A percentile compares a stretch with the other conserved stretches of the same genome.
These are phyloP conservation scores for Ranitomeya imitator DNA, from an alignment of 2,113 vertebrate species.

Conservation along the genomic window DNA sequence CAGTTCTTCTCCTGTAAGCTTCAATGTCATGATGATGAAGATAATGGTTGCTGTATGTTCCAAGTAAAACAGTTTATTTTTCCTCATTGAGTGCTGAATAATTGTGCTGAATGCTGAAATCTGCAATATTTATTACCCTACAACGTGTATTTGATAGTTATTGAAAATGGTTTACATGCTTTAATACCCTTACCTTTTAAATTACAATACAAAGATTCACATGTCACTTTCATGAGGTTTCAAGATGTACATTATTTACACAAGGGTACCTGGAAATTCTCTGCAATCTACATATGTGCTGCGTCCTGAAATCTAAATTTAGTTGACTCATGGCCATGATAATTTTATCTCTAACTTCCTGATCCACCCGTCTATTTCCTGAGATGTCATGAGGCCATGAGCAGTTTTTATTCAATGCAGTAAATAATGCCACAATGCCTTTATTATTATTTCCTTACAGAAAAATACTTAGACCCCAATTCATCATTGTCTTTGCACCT, in stretches of 20 bases:
- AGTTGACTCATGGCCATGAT: too few species aligned
- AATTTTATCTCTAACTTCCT: not conserved
- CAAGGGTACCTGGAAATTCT: not conserved
- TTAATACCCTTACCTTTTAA: too few species aligned
- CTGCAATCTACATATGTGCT: not conserved
- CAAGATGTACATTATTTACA: not conserved
- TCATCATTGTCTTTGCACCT: too few species aligned
- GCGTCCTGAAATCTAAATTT: not conserved
- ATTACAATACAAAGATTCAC: not conserved
- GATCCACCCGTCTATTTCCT: conserved; percentile 25
- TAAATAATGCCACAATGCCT: not conserved
- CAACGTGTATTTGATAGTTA: too few species aligned
- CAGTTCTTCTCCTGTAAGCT: too few species aligned
- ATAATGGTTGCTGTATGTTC: too few species aligned
- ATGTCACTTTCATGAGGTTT: not conserved
- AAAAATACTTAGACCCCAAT: not conserved
- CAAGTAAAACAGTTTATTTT: too few species aligned
- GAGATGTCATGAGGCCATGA: not conserved
- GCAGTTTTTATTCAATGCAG: not conserved
- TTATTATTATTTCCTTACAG: not conserved
- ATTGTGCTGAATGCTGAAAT: too few species aligned
- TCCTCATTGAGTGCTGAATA: too few species aligned
- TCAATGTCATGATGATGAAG: too few species aligned
- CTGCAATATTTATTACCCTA: too few species aligned
- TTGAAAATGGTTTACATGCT: too few species aligned